Conservation (phyloP, 1,140 invertebrate species). For the Akabosia matsudoensis region DNA sequence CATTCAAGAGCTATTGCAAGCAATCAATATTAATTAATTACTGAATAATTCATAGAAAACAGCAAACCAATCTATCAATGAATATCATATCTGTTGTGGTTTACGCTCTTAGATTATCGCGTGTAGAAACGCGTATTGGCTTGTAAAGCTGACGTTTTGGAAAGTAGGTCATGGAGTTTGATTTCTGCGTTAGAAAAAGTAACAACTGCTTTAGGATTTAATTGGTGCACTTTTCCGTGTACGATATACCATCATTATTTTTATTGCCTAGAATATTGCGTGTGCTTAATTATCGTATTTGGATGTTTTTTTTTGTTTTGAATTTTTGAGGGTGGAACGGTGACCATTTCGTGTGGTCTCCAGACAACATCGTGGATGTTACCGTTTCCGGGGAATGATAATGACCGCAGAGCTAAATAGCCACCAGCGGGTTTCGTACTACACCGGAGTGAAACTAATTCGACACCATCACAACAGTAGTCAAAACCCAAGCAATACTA, state of each 20-base stretch:
- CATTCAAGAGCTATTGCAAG: background rate
- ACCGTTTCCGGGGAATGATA: background rate
- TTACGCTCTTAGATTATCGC: background rate
- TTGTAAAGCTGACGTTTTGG: background rate
- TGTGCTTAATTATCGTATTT: background rate
- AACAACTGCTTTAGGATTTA: background rate
- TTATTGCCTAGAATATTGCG: background rate
- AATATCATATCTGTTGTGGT: background rate
- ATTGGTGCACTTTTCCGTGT: background rate
- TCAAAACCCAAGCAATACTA: background rate
- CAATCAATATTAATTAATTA: background rate
- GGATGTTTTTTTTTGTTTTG: background rate
- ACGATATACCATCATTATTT: background rate
- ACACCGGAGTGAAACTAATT: conserved; percentile 10
- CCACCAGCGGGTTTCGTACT: conserved; percentile 11
- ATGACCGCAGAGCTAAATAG: conserved; percentile 19
- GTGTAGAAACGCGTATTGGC: background rate
- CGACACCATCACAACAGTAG: background rate
- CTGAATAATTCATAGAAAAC: background rate
- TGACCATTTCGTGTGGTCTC: background rate
- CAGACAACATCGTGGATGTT: background rate
- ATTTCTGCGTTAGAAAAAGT: background rate
- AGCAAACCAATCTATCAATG: background rate
- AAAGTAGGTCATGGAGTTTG: background rate
- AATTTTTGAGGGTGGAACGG: conserved; percentile 11